phyloP scores from a whole-genome alignment of 2,888 invertebrate species.

The Troides oblongomaculatus region DNA sequence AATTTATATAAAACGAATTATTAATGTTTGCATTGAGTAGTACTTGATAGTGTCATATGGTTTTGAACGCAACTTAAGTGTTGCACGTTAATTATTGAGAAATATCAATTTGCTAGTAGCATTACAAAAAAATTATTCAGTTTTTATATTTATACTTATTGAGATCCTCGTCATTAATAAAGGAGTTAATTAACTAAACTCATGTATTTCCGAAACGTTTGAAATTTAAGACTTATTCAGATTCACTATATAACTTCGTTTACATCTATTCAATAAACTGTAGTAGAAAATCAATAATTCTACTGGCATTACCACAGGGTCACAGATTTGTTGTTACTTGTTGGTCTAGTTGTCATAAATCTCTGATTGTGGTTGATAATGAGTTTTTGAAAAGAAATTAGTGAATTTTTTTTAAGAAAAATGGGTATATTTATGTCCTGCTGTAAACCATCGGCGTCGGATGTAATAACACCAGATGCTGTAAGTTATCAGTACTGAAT shows the following conservation, averaged over 20 bases:
- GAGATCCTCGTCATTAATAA: background rate
- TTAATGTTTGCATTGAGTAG: background rate
- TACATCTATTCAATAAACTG: background rate
- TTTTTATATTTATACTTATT: background rate
- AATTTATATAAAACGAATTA: background rate
- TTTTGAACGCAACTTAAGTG: slow-evolving; percentile 5
- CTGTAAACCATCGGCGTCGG: slow-evolving; percentile 77
- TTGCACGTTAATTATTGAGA: background rate
- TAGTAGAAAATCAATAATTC: slow-evolving; percentile 11
- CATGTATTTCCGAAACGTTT: background rate
- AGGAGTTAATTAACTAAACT: background rate
- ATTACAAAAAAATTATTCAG: background rate
- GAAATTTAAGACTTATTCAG: background rate
- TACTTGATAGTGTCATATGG: background rate
- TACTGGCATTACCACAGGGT: slow-evolving; percentile 9
- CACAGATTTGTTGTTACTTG: slow-evolving; percentile 8
- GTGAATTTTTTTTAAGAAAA: slow-evolving; percentile 30
- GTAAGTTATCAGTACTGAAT: slow-evolving; percentile 57
- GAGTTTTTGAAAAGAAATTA: background rate
- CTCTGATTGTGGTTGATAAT: slow-evolving; percentile 1
- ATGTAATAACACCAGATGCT: slow-evolving; percentile 79
- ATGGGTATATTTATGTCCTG: slow-evolving; percentile 79
- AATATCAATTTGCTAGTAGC: background rate
- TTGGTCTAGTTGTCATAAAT: slow-evolving; percentile 5
- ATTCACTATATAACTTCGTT: background rate